phyloP scores from a whole-genome alignment of 2,888 invertebrate species.

The Pemphredon lugubris region DNA sequence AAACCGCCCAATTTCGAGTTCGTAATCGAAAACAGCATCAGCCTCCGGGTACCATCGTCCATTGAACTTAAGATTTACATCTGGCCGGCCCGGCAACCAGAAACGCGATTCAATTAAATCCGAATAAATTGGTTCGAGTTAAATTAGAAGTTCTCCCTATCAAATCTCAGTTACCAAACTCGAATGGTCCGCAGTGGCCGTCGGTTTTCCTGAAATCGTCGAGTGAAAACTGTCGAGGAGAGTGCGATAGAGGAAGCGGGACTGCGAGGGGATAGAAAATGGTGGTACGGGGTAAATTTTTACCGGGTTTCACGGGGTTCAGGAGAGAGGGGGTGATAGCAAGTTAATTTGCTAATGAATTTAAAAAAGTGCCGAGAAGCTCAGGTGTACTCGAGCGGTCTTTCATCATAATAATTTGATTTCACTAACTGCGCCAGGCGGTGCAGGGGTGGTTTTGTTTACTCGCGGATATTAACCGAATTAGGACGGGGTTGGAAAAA shows the following conservation, averaged over 20 bases:
- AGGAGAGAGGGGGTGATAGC: conserved; percentile 8
- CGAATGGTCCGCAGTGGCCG: conserved; percentile 4
- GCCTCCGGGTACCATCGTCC: not conserved
- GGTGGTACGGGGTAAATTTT: not conserved
- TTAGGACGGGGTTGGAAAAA: conserved; percentile 4
- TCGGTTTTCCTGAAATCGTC: not conserved
- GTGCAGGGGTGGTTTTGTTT: conserved; percentile 59
- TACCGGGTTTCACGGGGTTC: not conserved
- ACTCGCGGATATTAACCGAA: conserved; percentile 53
- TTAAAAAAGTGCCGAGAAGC: conserved; percentile 59
- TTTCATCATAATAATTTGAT: conserved; percentile 70
- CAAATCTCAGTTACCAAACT: conserved; percentile 55
- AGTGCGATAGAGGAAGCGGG: not conserved
- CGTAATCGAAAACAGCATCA: too few species aligned
- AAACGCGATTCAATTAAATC: conserved; percentile 50
- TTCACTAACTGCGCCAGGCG: conserved; percentile 39
- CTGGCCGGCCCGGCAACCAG: not conserved
- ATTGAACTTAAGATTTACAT: conserved; percentile 2
- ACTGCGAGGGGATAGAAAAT: not conserved
- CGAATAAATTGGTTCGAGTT: conserved; percentile 59
- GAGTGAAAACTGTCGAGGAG: not conserved
- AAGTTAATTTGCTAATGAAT: conserved; percentile 73
- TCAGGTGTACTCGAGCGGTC: conserved; percentile 32
- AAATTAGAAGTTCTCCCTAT: conserved; percentile 56
- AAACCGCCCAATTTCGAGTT: too few species aligned